These are phyloP conservation scores for Neodiprion lecontei DNA, from an alignment of 1,140 invertebrate genomes.

Conservation along the genomic window DNA sequence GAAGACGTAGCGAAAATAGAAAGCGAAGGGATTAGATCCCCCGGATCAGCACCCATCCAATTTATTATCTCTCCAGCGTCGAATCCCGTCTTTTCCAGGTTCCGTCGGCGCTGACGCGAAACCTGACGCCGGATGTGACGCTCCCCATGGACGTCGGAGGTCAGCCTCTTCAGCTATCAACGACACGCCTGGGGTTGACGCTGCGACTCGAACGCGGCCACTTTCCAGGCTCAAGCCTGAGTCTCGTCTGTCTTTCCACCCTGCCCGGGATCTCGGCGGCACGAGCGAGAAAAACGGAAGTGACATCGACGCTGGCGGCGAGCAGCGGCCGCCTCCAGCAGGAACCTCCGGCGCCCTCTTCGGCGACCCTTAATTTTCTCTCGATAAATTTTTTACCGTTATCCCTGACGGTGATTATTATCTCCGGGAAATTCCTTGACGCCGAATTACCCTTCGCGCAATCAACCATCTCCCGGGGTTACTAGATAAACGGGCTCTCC, in stretches of 20 bases:
- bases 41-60: too few species aligned
- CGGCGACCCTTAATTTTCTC: neutral
- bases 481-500: too few species aligned
- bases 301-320: conserved; percentile 46
- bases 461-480: too few species aligned
- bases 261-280: conserved; percentile 42
- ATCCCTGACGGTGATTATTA: neutral
- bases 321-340: conserved; percentile 54
- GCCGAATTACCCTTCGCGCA: too few species aligned
- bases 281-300: conserved; percentile 32
- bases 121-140: conserved; percentile 23
- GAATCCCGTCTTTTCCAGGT: conserved; percentile 31
- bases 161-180: conserved; percentile 41
- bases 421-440: too few species aligned
- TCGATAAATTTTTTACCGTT: neutral
- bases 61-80: too few species aligned
- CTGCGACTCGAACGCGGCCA: conserved; percentile 46
- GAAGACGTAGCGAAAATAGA: too few species aligned
- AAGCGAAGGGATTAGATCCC: too few species aligned
- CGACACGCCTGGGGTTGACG: conserved; percentile 41
- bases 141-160: conserved; percentile 24
- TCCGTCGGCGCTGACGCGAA: conserved; percentile 37
- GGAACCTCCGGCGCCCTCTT: conserved; percentile 44
- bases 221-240: conserved; percentile 48
- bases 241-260: conserved; percentile 47